A percentile compares a stretch with the other conserved stretches of the same genome.
phyloP scores from a whole-genome alignment of 1,140 invertebrate species.

The Scaptomyza montana region DNA sequence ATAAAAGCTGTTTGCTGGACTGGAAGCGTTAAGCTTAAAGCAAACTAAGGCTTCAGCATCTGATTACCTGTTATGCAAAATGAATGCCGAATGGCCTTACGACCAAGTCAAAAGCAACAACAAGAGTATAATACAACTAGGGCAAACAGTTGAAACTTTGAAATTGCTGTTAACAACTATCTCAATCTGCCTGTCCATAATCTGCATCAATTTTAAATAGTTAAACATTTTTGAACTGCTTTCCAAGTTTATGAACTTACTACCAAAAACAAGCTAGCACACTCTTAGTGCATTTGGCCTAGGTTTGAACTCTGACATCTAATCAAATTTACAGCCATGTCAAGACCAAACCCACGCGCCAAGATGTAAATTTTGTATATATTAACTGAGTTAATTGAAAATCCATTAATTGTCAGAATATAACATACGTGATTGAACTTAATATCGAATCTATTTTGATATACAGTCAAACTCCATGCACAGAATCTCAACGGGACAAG shows the following conservation, averaged over 20 bases:
- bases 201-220: slow-evolving; percentile 12
- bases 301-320: not conserved
- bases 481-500: too few species aligned
- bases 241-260: not conserved
- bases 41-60: not conserved
- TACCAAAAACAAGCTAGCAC: not conserved
- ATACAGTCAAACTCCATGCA: too few species aligned
- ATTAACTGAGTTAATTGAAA: not conserved
- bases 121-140: not conserved
- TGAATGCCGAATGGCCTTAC: slow-evolving; percentile 13
- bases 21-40: not conserved
- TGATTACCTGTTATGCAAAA: slow-evolving; percentile 6
- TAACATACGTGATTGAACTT: not conserved
- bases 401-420: not conserved
- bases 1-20: too few species aligned
- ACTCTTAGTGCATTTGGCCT: not conserved
- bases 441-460: not conserved
- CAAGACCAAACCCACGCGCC: too few species aligned
- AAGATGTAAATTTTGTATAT: not conserved
- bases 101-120: not conserved
- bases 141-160: not conserved
- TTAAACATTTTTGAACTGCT: slow-evolving; percentile 55
- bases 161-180: slow-evolving; percentile 14
- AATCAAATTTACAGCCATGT: not conserved
- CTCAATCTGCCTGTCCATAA: not conserved